These are phyloP conservation scores for Lepas anatifera DNA, from an alignment of 2,888 invertebrate species.

Conservation along the genomic window DNA sequence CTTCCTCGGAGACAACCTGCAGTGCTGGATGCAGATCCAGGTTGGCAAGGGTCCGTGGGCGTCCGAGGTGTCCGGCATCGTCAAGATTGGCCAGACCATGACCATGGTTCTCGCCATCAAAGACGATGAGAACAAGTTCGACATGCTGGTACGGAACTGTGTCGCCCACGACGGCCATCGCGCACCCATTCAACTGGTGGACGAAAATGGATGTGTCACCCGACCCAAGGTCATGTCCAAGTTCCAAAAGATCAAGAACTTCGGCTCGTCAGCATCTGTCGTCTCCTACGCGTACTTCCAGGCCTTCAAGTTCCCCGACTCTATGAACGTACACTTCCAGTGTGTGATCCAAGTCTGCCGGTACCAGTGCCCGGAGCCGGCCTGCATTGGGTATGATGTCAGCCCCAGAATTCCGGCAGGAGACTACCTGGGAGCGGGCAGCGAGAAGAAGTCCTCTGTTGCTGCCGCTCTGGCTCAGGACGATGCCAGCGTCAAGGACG, in stretches of 20 bases:
- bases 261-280: conserved; percentile 84
- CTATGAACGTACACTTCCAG: conserved; percentile 95
- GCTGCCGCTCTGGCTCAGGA: conserved; percentile 50
- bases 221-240: conserved; percentile 83
- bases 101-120: conserved; percentile 92
- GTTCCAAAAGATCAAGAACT: conserved; percentile 92
- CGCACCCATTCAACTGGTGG: conserved; percentile 47
- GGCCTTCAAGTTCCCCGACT: conserved; percentile 92
- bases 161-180: conserved; percentile 86
- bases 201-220: conserved; percentile 85
- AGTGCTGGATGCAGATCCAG: conserved; percentile 97
- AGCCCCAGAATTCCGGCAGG: neutral
- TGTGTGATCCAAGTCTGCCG: conserved; percentile 90
- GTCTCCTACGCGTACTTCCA: conserved; percentile 93
- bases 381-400: conserved; percentile 45
- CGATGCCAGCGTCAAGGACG: no score
- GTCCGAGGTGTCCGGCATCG: conserved; percentile 82
- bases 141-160: conserved; percentile 87
- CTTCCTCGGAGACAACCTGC: conserved; percentile 87
- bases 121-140: conserved; percentile 87
- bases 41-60: conserved; percentile 93
- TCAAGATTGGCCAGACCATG: conserved; percentile 92
- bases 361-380: conserved; percentile 84
- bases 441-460: conserved; percentile 15
- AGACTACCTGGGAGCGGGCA: conserved; percentile 19